Evolutionary conservation across 2,797 vertebrate genomes (phyloP).

Genomic region (Orestias chungarensis): DNA sequence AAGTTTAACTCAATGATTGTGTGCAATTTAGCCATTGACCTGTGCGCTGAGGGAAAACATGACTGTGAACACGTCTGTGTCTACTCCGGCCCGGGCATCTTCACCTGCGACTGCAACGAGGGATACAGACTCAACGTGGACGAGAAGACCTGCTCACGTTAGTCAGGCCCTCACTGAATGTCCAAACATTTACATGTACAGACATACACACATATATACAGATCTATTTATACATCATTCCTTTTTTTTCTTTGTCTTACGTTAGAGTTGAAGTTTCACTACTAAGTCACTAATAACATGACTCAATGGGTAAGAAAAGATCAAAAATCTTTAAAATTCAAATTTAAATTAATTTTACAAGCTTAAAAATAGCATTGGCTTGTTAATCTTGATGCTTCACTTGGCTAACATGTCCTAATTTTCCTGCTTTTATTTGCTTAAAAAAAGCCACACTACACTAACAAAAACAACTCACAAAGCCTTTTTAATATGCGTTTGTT

Average conservation of each 20-base stretch:
- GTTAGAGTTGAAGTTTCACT: background rate
- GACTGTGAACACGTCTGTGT: slow-evolving; percentile 88
- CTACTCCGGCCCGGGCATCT: slow-evolving; percentile 74
- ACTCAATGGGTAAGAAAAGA: background rate
- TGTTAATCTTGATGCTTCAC: background rate
- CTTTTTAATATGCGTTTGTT: background rate
- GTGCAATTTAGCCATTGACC: slow-evolving; percentile 79
- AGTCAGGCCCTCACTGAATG: slow-evolving; percentile 35
- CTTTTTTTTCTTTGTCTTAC: background rate
- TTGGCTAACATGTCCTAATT: background rate
- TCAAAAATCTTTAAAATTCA: background rate
- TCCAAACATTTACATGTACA: background rate
- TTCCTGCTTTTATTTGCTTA: background rate
- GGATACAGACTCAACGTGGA: slow-evolving; percentile 85
- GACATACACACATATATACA: background rate
- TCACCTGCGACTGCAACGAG: slow-evolving; percentile 79
- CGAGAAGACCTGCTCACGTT: slow-evolving; percentile 67
- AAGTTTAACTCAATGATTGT: slow-evolving; percentile 4
- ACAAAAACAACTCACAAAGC: background rate
- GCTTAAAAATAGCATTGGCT: background rate
- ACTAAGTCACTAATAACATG: background rate
- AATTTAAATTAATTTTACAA: background rate
- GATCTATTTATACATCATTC: background rate
- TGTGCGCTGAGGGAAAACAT: slow-evolving; percentile 84
- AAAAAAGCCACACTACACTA: background rate